Base-by-base conservation (phyloP, 1,140 invertebrate genomes). In the Pinna nobilis region DNA sequence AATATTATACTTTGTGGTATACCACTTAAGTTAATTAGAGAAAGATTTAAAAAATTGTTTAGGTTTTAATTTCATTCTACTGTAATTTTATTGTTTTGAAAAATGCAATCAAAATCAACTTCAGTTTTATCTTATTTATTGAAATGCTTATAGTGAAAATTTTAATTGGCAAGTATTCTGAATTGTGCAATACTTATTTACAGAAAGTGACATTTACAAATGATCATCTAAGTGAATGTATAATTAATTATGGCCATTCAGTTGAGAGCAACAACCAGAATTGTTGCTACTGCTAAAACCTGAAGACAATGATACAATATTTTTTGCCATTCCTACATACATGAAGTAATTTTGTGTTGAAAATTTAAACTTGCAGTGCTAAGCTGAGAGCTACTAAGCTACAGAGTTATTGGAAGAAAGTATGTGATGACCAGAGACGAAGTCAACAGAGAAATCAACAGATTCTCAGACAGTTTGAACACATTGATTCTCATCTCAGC, bases 341-440 rank as follows among this genome's bases (percentile, higher is more conserved):
- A 57, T 66, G 13, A 49, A 30, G 33, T 55, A 4, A 4, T 50
- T 20, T 49, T 13, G 35, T 49, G 25, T 53, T 3, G 4, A 6
- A 6, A 60, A 7, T 20, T 55, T 2, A 32, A 1, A 44, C 50
- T 50, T 66, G 49, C 59, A 88, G 86, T 33, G 67, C 79, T 11
- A 85, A 84, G 50, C 57, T 88, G 57, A 81, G 82, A 74, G 84
- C 83, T 23, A 61, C 77, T 15, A 82, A 80, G 30, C 65, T 88
- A 44, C 81, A 87, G 30, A 82, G 66, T 33, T 86, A 88, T 67
- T 88, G 87, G 87, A 84, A 77, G 68, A 84, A 84, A 63, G 71
- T 88, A 32, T 88, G 87, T 83, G 82, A 86, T 50, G 85, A 88
- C 72, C 84, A 87, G 64, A 80, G 80, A 47, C 73, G 76, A 60